Evolutionary conservation across 2,113 vertebrate species (phyloP), one percentile per base, ranked within the genome.

Genomic region (Zosterops japonicus): DNA sequence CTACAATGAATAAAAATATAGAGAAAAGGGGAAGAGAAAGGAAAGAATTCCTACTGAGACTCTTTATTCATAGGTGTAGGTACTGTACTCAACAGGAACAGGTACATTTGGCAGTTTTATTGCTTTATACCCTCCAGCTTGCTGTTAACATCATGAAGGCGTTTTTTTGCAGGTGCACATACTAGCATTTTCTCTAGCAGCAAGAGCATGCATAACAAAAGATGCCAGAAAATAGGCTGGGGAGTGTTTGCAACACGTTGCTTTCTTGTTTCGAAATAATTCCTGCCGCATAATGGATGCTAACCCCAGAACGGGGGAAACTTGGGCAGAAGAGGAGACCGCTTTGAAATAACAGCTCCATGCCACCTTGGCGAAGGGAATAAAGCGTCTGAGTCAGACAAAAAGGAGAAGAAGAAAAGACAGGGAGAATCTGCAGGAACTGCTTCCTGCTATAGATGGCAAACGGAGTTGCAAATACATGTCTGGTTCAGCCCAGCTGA

Each of bases 1-100:
- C 97, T 96, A 94, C 97, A 96, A 94, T 96, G 97, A 98, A 97
- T 97, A 97, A 96, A 97, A 96, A 95, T 93, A 95, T 80, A 89
- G 93, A 95, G 95, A 87, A 92, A 90, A 85, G 79, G 83, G 64
- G 75, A 90, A 89, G 81, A 88, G 83, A 68, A 83, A 67, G 71
- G 60, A 49, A 76, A 85, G 64, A 83, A 91, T 94, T 95, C 92
- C 82, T 97, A 61, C 84, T 36, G 90, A 53, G 91, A 76, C 64
- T 36, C 78, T 92, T 94, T 93, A 91, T 93, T 94, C 89, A 55
- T 83, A 94, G 83, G 71, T 87, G 92, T 93, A 93, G 83, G 91
- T 93, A 90, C 87, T 15, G 68, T 76, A 55, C 95, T 93, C 82
- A 64, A 52, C 86, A 83, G 88, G 78, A 91, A 87, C 97, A 97